A percentile compares a stretch with the other conserved stretches of the same genome.
Evolutionary conservation across 2,113 vertebrate species (phyloP).

Genomic region (Suricata suricatta): DNA sequence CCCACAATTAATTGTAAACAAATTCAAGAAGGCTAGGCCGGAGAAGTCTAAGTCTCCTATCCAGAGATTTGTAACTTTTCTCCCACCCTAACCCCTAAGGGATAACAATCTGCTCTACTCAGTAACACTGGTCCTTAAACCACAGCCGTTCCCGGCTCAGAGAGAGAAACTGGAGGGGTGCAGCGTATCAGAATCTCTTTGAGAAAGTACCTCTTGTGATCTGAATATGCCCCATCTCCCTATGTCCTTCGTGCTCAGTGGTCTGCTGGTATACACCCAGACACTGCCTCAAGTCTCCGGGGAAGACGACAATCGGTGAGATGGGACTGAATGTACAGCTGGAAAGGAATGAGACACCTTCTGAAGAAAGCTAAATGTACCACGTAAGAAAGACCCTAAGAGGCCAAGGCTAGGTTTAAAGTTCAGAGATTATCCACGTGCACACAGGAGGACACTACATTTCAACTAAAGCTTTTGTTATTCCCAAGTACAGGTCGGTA

Average conservation of each 20-base stretch:
- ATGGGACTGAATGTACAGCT: not conserved
- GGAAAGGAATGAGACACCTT: not conserved
- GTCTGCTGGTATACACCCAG: not conserved
- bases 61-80: not conserved
- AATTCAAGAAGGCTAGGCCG: not conserved
- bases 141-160: not conserved
- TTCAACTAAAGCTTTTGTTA: not conserved
- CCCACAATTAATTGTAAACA: not conserved
- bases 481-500: not conserved
- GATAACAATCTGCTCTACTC: not conserved
- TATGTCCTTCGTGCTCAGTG: not conserved
- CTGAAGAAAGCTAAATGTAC: constrained; percentile 10
- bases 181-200: not conserved
- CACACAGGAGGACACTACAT: not conserved
- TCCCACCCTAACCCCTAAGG: not conserved
- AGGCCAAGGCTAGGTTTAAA: not conserved
- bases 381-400: not conserved
- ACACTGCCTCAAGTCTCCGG: not conserved
- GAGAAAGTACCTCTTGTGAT: not conserved
- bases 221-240: not conserved
- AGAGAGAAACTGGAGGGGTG: not conserved
- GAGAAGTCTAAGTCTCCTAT: constrained; percentile 37
- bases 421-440: not conserved
- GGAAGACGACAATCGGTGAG: not conserved
- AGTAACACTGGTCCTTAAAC: not conserved